phyloP scores from a whole-genome alignment of 2,797 vertebrate genomes.

The Lemur catta region DNA sequence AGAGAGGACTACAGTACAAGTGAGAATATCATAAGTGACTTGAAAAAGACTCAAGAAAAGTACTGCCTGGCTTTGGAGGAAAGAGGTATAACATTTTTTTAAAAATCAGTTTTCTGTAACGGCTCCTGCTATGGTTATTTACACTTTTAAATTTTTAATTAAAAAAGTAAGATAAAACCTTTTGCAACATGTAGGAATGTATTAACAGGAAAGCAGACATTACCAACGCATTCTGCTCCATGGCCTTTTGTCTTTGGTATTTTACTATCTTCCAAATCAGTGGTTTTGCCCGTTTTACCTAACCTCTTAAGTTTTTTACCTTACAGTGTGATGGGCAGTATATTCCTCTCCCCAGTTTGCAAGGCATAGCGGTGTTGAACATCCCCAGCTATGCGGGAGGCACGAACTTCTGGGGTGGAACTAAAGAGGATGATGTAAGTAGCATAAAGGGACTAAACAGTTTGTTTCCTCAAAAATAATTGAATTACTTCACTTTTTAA shows the following conservation, averaged over 20 bases:
- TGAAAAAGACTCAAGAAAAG: background rate
- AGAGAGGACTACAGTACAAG: background rate
- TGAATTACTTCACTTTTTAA: background rate
- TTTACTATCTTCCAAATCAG: slow-evolving; percentile 18
- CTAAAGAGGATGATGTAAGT: slow-evolving; percentile 98
- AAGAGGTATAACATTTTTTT: background rate
- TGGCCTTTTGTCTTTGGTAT: background rate
- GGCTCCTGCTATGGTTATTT: background rate
- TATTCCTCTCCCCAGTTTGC: slow-evolving; percentile 97
- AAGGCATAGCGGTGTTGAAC: slow-evolving; percentile 97
- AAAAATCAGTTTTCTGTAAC: background rate
- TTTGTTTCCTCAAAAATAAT: background rate
- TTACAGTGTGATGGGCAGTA: slow-evolving; percentile 97
- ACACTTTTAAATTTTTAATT: background rate
- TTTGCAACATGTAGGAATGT: background rate
- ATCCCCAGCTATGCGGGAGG: slow-evolving; percentile 98
- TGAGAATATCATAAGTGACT: background rate
- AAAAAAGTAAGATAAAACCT: background rate
- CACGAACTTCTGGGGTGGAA: slow-evolving; percentile 99
- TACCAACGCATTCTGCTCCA: background rate
- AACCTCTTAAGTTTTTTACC: slow-evolving; percentile 64
- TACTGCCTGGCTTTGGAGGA: background rate
- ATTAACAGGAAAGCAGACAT: background rate
- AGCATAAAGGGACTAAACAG: background rate
- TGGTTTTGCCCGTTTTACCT: background rate